Evolutionary conservation across 2,797 vertebrate genomes (phyloP), one percentile per base, ranked within the genome.

Genomic region (Acanthopagrus latus): DNA sequence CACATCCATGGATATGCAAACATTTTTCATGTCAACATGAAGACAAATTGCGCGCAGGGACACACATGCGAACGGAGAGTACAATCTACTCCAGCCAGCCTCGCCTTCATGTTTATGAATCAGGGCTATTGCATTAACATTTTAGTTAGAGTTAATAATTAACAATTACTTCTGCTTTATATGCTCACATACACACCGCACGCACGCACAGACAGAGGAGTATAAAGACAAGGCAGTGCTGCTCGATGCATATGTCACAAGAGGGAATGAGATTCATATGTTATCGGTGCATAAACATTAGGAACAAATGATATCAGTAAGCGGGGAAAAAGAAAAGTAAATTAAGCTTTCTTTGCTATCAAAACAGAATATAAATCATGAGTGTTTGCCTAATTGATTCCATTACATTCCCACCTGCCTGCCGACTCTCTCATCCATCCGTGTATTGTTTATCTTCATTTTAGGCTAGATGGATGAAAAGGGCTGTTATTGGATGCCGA

Each of bases 371-470:
- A 93, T 94, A 88, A 94, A 94, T 94, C 91, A 93, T n/a, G 55
- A 84, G 77, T 64, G 81, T 86, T 88, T 89, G 80, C 82, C 90
- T 92, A 93, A 95, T 93, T 93, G 92, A 93, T 92, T 94, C 88
- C 83, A 94, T 95, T 94, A 92, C 70, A 81, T 89, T 75, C 75
- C 87, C 87, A 90, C 88, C 88, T 91, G 90, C 89, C 85, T 78
- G 78, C 88, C 9, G 81, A 86, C 77, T 75, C 85, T 83, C 78
- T 80, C 88, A 84, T 89, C 79, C 86, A 84, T 90, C 80, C 83
- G 47, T 50, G 68, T 64, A 80, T 84, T 91, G 89, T 92, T 90
- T 88, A 90, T 93, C 85, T 90, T 89, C 77, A 88, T 91, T 92
- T 90, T 73, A 78, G 74, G 66, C 63, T 16, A 64, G 83, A 89